A percentile compares a stretch with the other conserved stretches of the same genome.
phyloP scores from a whole-genome alignment of 1,140 invertebrate species.

The Drosophila saltans region DNA sequence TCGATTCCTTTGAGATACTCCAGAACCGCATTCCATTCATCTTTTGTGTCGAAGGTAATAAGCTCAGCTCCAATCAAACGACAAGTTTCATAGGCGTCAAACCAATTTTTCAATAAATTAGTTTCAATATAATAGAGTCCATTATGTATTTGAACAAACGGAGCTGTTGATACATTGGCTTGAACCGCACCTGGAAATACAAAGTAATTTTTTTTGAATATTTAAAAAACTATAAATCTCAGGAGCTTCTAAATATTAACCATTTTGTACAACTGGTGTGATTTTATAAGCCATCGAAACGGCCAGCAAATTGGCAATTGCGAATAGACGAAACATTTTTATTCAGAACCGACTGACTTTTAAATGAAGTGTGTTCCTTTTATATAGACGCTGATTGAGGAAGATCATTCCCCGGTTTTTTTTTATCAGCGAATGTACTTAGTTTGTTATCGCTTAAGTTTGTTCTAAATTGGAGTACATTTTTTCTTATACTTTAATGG shows the following conservation, averaged over 20 bases:
- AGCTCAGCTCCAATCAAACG: slow-evolving; percentile 12
- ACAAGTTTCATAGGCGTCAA: slow-evolving; percentile 22
- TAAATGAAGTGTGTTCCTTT: too few relatives aligned
- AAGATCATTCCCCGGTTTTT: too few relatives aligned
- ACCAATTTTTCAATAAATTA: slow-evolving; percentile 17
- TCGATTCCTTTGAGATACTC: slow-evolving; percentile 3
- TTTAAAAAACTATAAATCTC: not conserved
- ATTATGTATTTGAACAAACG: slow-evolving; percentile 22
- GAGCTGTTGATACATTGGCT: not conserved
- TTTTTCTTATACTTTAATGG: too few relatives aligned
- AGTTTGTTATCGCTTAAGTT: too few relatives aligned
- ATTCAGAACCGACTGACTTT: not conserved
- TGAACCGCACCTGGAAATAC: not conserved
- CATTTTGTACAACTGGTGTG: not conserved
- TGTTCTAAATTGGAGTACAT: too few relatives aligned
- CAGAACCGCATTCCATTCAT: slow-evolving; percentile 20
- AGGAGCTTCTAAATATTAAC: not conserved
- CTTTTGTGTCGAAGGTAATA: slow-evolving; percentile 14
- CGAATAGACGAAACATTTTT: not conserved
- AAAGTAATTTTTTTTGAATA: not conserved
- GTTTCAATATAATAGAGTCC: slow-evolving; percentile 32
- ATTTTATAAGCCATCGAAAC: not conserved
- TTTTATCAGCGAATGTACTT: too few relatives aligned
- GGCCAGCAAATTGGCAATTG: not conserved
- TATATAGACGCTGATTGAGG: too few relatives aligned